Percentiles rank a stretch among this genome's conserved stretches.
These are phyloP conservation scores for Chloroceryle aenea DNA, from an alignment of 2,113 vertebrate species.

Conservation along the genomic window DNA sequence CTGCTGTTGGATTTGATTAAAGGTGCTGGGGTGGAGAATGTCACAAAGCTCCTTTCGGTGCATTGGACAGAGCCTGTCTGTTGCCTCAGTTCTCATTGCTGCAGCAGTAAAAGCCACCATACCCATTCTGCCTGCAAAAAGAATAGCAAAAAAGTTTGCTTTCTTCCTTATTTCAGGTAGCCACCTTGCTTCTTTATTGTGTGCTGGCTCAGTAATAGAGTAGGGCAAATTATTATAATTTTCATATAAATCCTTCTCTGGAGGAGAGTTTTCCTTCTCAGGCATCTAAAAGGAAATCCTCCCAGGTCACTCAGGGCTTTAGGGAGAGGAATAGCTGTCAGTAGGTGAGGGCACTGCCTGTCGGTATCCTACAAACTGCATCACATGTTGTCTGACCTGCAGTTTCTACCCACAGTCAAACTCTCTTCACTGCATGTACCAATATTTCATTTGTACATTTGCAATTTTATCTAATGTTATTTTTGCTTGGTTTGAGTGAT, in stretches of 20 bases:
- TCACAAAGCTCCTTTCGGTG: background rate
- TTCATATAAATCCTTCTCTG: background rate
- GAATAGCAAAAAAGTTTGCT: fast-evolving
- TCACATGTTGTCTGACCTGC: fast-evolving
- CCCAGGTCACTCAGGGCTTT: background rate
- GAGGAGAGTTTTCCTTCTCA: background rate
- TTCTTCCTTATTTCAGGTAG: background rate
- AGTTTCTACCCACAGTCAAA: background rate
- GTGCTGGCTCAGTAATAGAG: background rate
- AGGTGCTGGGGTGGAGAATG: background rate
- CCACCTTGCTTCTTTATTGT: background rate
- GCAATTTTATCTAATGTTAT: background rate
- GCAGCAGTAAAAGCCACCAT: background rate
- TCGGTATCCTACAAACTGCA: fast-evolving
- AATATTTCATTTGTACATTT: background rate
- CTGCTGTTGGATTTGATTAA: background rate
- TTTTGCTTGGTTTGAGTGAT: background rate
- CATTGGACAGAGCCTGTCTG: background rate
- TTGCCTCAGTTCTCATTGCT: background rate
- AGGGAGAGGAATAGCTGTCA: background rate
- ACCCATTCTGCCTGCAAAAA: background rate
- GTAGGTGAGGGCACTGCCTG: background rate
- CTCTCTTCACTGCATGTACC: background rate
- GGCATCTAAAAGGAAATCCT: background rate
- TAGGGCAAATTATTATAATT: background rate